A percentile compares a stretch with the other conserved stretches of the same genome.
These are phyloP conservation scores for Halcyon senegalensis DNA, from an alignment of 2,113 vertebrate genomes.

Conservation along the genomic window DNA sequence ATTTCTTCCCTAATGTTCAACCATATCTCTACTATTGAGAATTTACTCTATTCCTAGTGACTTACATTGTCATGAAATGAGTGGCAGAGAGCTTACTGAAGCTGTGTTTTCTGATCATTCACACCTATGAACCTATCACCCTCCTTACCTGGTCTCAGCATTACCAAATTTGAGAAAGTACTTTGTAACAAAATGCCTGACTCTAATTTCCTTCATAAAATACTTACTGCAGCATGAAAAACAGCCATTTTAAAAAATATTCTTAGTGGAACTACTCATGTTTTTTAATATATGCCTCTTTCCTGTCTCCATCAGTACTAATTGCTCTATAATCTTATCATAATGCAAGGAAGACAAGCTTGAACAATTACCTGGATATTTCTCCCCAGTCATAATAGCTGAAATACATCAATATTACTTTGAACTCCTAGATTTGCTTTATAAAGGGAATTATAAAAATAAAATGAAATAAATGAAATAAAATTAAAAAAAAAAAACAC, in stretches of 20 bases:
- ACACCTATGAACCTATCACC: background rate
- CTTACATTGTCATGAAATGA: background rate
- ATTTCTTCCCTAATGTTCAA: background rate
- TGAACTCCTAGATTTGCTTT: background rate
- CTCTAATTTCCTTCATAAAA: background rate
- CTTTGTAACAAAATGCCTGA: background rate
- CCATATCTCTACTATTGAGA: background rate
- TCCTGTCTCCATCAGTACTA: background rate
- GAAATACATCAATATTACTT: background rate
- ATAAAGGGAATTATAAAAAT: background rate
- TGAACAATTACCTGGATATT: background rate
- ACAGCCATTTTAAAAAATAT: background rate
- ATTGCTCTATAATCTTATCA: background rate
- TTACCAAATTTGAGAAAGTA: background rate
- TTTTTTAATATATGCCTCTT: background rate
- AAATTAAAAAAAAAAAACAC: too few relatives aligned
- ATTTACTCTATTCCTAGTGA: background rate
- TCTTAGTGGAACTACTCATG: background rate
- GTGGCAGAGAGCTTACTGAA: background rate
- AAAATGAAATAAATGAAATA: background rate
- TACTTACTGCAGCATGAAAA: background rate
- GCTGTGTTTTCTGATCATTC: background rate
- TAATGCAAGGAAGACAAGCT: background rate
- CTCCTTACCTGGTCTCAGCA: background rate
- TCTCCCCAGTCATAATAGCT: fast-evolving